Percentiles rank a stretch among this genome's conserved stretches.
Evolutionary conservation across 2,888 invertebrate genomes (phyloP).

Genomic region (Ophion costatus): DNA sequence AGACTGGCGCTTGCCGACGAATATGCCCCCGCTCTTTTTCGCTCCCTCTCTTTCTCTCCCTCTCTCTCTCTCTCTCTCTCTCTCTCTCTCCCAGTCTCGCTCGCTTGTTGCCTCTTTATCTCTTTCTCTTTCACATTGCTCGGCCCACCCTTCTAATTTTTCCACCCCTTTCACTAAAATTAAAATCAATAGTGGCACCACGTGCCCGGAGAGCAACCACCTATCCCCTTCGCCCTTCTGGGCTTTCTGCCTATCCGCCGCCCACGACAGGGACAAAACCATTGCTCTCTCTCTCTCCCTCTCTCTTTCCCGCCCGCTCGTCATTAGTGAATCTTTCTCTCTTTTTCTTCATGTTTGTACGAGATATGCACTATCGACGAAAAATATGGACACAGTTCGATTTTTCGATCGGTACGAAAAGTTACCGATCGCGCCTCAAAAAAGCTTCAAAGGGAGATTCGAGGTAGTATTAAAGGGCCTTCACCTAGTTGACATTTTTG

Average conservation of each 20-base stretch:
- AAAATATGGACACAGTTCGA: too few species aligned
- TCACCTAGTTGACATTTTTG: too few species aligned
- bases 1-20: conserved; percentile 66
- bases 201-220: conserved; percentile 79
- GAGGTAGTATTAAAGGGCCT: too few species aligned
- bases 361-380: conserved; percentile 9
- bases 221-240: conserved; percentile 53
- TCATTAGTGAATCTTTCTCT: conserved; percentile 41
- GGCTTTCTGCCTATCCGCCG: conserved; percentile 62
- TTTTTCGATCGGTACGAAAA: too few species aligned
- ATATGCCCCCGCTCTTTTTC: conserved; percentile 61
- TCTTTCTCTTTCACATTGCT: conserved; percentile 55
- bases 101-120: conserved; percentile 59
- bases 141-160: conserved; percentile 83
- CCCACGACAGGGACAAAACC: conserved; percentile 64
- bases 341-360: conserved; percentile 43
- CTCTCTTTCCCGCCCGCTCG: conserved; percentile 17
- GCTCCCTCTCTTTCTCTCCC: conserved; percentile 63
- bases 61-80: conserved; percentile 63
- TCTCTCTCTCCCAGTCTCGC: conserved; percentile 57
- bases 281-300: conserved; percentile 51
- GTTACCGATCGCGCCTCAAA: too few species aligned
- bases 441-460: too few species aligned
- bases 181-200: conserved; percentile 84
- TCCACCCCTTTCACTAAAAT: conserved; percentile 84